Evolutionary conservation across 2,888 invertebrate genomes (phyloP), one percentile per base, ranked within the genome.

Genomic region (Gibbula magus): DNA sequence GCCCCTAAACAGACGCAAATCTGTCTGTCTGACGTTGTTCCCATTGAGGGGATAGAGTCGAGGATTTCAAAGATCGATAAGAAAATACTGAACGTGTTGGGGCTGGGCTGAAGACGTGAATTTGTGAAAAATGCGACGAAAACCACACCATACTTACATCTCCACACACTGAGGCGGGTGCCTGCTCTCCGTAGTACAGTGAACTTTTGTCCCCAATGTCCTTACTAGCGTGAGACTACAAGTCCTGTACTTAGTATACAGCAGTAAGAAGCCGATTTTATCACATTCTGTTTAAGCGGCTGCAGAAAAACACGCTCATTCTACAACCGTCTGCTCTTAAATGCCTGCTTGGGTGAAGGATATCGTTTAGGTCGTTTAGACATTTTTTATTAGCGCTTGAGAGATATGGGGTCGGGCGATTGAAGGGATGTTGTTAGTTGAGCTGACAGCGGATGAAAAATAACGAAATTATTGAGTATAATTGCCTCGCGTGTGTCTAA

Each of bases 361-460:
- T 74, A 78, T 70, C 70, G 32, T 35, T 20, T 39, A 35, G 70
- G 20, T 70, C 66, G 20, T 39, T 70, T 16, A 39, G 70, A 70
- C 78, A 79, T 79, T 75, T 78, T 79, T 77, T 77, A 78, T 78
- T 82, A 75, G 52, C 66, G 78, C 75, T 45, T 82, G 81, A 79
- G 76, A 80, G 79, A 82, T 77, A 61, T 67, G 77, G 78, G 82
- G 79, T 77, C 74, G 75, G 77, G 78, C 86, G 84, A 86, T 84
- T 85, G 82, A 82, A 78, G 78, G 52, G 82, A 66, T 81, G 83
- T 82, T 81, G 78, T 80, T 78, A 79, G 79, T 54, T 75, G 67
- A 67, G 82, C 79, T 88, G 88, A 87, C 88, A 88, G 84, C 81
- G 81, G 83, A 86, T 84, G 87, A 87, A 86, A 87, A 85, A 88